phyloP scores from a whole-genome alignment of 2,888 invertebrate genomes.

The Eudemis profundana region DNA sequence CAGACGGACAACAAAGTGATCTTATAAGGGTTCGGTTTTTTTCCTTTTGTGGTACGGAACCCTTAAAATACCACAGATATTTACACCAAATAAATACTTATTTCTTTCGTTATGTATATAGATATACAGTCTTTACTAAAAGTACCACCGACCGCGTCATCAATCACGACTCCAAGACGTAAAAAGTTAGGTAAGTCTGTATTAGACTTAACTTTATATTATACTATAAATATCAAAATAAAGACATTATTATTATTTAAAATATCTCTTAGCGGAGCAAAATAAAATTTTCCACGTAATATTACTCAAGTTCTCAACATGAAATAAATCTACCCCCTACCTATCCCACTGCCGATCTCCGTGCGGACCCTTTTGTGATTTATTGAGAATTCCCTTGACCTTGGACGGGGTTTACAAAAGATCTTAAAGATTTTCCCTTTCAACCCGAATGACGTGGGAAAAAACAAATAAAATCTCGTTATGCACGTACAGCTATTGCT shows the following conservation, averaged over 20 bases:
- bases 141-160: too few species aligned
- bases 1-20: too few species aligned
- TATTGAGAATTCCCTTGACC: slow-evolving; percentile 31
- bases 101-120: too few species aligned
- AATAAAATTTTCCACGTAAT: slow-evolving; percentile 1
- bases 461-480: neutral
- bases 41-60: too few species aligned
- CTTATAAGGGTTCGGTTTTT: too few species aligned
- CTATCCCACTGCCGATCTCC: slow-evolving; percentile 24
- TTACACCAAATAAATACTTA: too few species aligned
- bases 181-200: too few species aligned
- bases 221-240: too few species aligned
- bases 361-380: slow-evolving; percentile 31
- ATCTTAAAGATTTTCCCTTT: slow-evolving; percentile 27
- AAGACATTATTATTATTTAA: neutral
- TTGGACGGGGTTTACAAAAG: slow-evolving; percentile 28
- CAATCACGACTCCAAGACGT: too few species aligned
- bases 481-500: neutral
- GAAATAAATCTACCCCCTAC: slow-evolving; percentile 24
- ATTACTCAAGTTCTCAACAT: neutral
- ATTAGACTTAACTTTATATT: too few species aligned
- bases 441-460: neutral
- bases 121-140: too few species aligned
- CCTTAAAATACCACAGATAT: too few species aligned
- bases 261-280: neutral